Percentiles rank a stretch among this genome's conserved stretches.
phyloP scores from a whole-genome alignment of 2,888 invertebrate genomes.

The Pocota personata region DNA sequence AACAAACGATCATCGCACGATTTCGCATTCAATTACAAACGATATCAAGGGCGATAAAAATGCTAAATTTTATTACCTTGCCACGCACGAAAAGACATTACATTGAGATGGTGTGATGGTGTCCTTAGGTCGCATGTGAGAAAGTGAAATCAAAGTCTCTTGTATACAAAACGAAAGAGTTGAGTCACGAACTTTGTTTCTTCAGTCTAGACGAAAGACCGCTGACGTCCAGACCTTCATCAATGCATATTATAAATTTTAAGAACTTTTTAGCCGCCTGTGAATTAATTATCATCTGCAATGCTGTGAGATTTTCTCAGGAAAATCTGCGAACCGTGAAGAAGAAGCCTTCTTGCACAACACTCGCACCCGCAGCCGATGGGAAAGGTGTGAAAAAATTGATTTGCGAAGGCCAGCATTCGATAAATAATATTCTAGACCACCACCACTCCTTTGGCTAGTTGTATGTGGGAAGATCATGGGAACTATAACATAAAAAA shows the following conservation, averaged over 20 bases:
- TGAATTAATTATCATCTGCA: conserved; percentile 55
- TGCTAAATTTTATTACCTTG: conserved; percentile 41
- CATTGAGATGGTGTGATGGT: conserved; percentile 4
- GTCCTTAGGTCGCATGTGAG: conserved; percentile 56
- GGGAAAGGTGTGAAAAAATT: conserved; percentile 67
- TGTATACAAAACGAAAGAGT: conserved; percentile 51
- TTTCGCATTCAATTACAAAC: conserved; percentile 38
- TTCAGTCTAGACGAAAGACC: conserved; percentile 43
- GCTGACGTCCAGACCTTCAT: conserved; percentile 41
- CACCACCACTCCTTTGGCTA: not conserved
- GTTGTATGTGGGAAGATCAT: conserved; percentile 50
- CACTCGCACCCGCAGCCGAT: not conserved
- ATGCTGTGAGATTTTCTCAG: conserved; percentile 49
- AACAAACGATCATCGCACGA: conserved; percentile 61
- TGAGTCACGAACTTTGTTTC: conserved; percentile 34
- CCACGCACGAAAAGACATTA: conserved; percentile 56
- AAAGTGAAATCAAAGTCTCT: conserved; percentile 66
- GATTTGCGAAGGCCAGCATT: conserved; percentile 63
- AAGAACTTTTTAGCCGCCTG: conserved; percentile 31
- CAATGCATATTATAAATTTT: not conserved
- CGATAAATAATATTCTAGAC: conserved; percentile 63
- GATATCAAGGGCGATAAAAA: conserved; percentile 59
- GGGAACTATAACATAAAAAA: not conserved
- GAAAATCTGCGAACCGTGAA: conserved; percentile 68
- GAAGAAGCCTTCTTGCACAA: not conserved